Percentiles rank a stretch among this genome's conserved stretches.
Conservation (phyloP, 2,797 vertebrate genomes). For the Pseudocheirus occidentalis region DNA sequence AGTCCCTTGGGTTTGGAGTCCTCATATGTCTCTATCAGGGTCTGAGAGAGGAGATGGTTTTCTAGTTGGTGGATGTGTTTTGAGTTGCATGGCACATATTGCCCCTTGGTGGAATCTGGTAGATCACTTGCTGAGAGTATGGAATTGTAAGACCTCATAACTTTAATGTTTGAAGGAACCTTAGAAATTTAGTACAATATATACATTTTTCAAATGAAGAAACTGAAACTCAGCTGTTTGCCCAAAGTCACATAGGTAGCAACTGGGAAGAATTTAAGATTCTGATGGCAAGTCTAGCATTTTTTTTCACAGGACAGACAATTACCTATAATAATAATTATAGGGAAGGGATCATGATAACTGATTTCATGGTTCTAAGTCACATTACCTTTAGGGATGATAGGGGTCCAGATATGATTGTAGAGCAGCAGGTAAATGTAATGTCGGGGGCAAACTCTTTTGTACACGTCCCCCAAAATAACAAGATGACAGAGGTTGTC, state of each 20-base stretch:
- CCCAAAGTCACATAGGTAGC: not conserved
- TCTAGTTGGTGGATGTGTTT: not conserved
- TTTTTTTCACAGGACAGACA: not conserved
- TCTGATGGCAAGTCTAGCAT: not conserved
- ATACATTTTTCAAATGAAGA: not conserved
- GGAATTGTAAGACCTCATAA: not conserved
- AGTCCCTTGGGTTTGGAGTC: not conserved
- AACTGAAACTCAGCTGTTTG: not conserved
- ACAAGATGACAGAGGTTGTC: not conserved
- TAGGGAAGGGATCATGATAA: not conserved
- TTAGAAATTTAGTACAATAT: not conserved
- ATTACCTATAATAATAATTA: not conserved
- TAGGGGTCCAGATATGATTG: not conserved
- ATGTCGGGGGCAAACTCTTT: not conserved
- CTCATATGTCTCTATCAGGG: not conserved
- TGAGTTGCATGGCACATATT: not conserved
- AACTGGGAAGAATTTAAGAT: not conserved
- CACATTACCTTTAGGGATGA: not conserved
- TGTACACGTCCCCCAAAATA: not conserved
- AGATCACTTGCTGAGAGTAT: not conserved
- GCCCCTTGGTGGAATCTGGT: not conserved
- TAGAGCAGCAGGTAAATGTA: not conserved
- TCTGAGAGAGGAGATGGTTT: not conserved
- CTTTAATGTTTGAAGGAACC: not conserved
- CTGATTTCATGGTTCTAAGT: not conserved